Evolutionary conservation across 2,888 invertebrate genomes (phyloP).

Genomic region (Chrysolina haemoptera): DNA sequence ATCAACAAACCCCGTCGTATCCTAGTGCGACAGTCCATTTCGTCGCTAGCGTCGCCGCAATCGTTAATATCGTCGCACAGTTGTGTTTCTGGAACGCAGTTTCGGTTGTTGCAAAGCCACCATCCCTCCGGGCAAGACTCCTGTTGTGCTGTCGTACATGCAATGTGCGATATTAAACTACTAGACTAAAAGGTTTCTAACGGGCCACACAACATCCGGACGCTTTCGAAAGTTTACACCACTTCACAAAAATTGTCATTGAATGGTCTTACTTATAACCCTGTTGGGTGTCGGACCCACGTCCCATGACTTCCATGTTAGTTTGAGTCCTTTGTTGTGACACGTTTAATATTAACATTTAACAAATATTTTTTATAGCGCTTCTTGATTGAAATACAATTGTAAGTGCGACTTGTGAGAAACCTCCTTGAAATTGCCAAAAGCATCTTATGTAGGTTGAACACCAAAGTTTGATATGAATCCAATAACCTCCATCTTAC

Average conservation of each 20-base stretch:
- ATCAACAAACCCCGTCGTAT: slow-evolving; percentile 69
- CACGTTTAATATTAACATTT: too few relatives aligned
- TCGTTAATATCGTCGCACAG: slow-evolving; percentile 76
- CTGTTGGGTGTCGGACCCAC: too few relatives aligned
- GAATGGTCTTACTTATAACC: too few relatives aligned
- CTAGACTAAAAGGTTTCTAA: slow-evolving; percentile 19
- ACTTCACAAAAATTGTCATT: background rate
- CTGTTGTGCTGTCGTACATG: slow-evolving; percentile 53
- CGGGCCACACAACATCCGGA: slow-evolving; percentile 16
- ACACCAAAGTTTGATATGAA: too few relatives aligned
- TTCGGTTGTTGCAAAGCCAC: slow-evolving; percentile 71
- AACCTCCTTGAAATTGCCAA: too few relatives aligned
- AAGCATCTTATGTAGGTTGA: too few relatives aligned
- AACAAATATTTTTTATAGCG: too few relatives aligned
- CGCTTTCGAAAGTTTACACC: slow-evolving; percentile 12
- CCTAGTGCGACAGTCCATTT: slow-evolving; percentile 72
- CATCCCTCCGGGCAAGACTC: slow-evolving; percentile 54
- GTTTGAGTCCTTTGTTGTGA: too few relatives aligned
- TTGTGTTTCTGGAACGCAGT: slow-evolving; percentile 74
- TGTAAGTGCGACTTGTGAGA: too few relatives aligned
- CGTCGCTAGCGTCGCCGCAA: slow-evolving; percentile 78
- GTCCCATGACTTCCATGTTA: too few relatives aligned
- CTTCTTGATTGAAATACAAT: too few relatives aligned
- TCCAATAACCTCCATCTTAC: too few relatives aligned
- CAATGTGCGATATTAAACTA: slow-evolving; percentile 50